Percentiles rank a stretch among this genome's conserved stretches.
These are phyloP conservation scores for Scartelaos histophorus DNA, from an alignment of 2,113 vertebrate genomes.

Conservation along the genomic window DNA sequence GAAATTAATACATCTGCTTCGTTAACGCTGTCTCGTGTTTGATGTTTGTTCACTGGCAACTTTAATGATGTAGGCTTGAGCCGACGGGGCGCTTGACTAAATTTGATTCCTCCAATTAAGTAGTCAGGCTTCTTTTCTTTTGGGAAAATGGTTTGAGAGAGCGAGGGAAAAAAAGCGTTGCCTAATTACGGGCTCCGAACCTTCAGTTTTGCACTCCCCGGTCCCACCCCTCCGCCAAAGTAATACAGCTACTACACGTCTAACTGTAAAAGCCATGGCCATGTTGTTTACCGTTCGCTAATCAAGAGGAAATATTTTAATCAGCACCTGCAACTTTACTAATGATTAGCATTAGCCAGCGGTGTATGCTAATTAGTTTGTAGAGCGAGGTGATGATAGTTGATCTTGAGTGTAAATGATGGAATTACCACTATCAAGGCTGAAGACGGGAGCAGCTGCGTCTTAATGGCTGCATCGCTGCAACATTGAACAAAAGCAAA, in stretches of 20 bases:
- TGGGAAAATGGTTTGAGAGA: conserved; percentile 73
- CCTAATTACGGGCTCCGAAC: conserved; percentile 83
- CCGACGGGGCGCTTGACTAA: conserved; percentile 83
- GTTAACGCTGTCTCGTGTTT: conserved; percentile 87
- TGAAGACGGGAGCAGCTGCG: conserved; percentile 51
- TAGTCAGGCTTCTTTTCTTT: conserved; percentile 82
- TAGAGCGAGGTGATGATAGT: conserved; percentile 75
- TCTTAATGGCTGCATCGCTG: conserved; percentile 50
- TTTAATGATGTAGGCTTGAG: conserved; percentile 89
- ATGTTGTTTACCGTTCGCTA: conserved; percentile 78
- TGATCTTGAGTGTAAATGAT: conserved; percentile 61
- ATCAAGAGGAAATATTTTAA: conserved; percentile 86
- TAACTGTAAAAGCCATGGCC: conserved; percentile 74
- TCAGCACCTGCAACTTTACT: conserved; percentile 80
- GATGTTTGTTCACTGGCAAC: conserved; percentile 90
- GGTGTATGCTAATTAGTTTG: conserved; percentile 80
- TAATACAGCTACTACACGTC: conserved; percentile 69
- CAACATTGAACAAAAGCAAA: conserved; percentile 27
- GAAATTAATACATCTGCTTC: conserved; percentile 96
- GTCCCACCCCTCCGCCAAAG: conserved; percentile 45
- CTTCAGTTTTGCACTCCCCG: conserved; percentile 60
- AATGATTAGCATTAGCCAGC: conserved; percentile 79
- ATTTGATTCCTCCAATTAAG: conserved; percentile 87
- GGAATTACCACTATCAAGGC: conserved; percentile 58
- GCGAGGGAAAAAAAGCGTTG: conserved; percentile 74